Evolutionary conservation across 1,140 invertebrate species (phyloP).

Genomic region (Drosophila parabipectinata): DNA sequence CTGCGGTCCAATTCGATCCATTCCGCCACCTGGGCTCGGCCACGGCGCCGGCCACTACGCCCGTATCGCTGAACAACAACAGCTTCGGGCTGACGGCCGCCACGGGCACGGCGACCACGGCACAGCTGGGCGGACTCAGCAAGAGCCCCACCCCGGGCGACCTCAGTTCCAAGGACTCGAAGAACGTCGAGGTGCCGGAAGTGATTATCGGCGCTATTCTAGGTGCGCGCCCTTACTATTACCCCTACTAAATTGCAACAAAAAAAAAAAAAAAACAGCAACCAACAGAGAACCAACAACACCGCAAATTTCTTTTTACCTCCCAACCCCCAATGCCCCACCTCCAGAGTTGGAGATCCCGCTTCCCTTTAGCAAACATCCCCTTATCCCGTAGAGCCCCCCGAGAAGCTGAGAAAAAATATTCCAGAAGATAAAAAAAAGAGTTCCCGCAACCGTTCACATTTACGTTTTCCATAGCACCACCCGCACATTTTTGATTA

Average conservation of each 20-base stretch:
- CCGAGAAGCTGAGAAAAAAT: constrained; percentile 2
- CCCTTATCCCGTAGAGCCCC: not conserved
- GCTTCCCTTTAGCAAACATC: not conserved
- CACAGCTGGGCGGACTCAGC: constrained; percentile 92
- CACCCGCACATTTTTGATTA: constrained; percentile 14
- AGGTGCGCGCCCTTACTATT: constrained; percentile 86
- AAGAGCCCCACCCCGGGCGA: constrained; percentile 94
- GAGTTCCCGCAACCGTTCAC: constrained; percentile 1
- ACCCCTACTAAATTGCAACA: constrained; percentile 73
- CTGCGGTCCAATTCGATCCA: constrained; percentile 87
- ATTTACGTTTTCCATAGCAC: not conserved
- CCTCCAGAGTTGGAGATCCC: not conserved
- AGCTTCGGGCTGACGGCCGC: constrained; percentile 89
- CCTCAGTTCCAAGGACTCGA: constrained; percentile 89
- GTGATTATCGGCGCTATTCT: constrained; percentile 98
- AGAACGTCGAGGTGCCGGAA: constrained; percentile 97
- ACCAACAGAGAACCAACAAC: constrained; percentile 41
- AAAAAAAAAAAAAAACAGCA: constrained; percentile 36
- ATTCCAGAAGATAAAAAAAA: not conserved
- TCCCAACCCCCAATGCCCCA: constrained; percentile 6
- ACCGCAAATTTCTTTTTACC: constrained; percentile 46
- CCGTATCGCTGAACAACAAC: constrained; percentile 90
- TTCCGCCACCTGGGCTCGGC: constrained; percentile 88
- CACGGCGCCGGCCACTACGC: constrained; percentile 86
- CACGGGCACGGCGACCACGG: constrained; percentile 87